Percentiles rank a stretch among this genome's conserved stretches.
phyloP scores from a whole-genome alignment of 2,797 vertebrate species.

The Myripristis jacobus region DNA sequence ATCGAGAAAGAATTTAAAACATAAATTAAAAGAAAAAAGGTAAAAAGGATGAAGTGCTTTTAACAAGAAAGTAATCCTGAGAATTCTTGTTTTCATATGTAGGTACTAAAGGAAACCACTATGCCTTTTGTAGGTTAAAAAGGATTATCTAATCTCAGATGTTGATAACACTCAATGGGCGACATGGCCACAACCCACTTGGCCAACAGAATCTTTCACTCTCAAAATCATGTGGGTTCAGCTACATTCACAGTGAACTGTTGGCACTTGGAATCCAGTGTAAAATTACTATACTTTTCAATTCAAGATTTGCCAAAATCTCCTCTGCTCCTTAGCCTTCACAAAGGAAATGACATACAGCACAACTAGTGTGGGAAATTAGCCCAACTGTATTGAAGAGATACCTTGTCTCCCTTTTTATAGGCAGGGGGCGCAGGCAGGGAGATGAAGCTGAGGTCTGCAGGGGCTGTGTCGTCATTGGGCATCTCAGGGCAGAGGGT shows the following conservation, averaged over 20 bases:
- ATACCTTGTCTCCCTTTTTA: constrained; percentile 87
- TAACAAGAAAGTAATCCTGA: background rate
- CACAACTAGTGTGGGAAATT: background rate
- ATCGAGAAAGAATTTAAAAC: no score
- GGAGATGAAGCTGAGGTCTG: constrained; percentile 72
- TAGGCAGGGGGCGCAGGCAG: constrained; percentile 82
- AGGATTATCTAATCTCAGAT: background rate
- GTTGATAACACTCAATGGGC: background rate
- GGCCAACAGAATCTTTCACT: background rate
- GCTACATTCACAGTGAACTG: background rate
- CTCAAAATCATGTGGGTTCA: no score
- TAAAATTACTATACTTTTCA: background rate
- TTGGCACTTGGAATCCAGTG: background rate
- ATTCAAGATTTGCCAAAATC: background rate
- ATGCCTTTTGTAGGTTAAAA: background rate
- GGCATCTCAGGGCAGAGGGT: constrained; percentile 79
- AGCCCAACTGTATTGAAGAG: no score
- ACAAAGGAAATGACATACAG: background rate
- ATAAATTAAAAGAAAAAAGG: background rate
- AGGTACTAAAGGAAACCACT: background rate
- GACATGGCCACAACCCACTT: background rate
- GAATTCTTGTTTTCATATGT: background rate
- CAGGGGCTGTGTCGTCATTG: constrained; percentile 75
- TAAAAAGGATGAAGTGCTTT: background rate
- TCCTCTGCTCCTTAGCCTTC: no score